Base-by-base conservation (phyloP, 2,888 invertebrate genomes). In the Tupiocoris notatus region DNA sequence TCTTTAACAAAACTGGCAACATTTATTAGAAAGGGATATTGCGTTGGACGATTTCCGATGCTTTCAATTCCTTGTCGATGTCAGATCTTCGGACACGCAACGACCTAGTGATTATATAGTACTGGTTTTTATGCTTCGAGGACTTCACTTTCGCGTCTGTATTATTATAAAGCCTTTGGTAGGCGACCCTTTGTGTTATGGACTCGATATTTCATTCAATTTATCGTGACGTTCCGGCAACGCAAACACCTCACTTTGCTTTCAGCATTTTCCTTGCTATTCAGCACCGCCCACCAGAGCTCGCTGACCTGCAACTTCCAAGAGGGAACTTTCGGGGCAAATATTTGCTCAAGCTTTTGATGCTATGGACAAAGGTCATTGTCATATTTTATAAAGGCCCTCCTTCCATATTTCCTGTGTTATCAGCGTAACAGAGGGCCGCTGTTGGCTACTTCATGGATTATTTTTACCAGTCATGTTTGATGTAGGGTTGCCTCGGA, bases 291-390 rank as follows among this genome's bases (percentile, higher is more conserved):
- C 39, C 39, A 39, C 39, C 39, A 12, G 39, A 39, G 39, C 39
- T n/a, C n/a, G 39, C 39, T 39, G 39, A 39, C 39, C 39, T 39
- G 39, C 39, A 39, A 39, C 39, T 39, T 39, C 39, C 39, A 39
- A 39, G 39, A 39, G 39, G 65, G 12, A 18, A 65, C 2, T 21
- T 1, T 22, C 1, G 12, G 17, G 20, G 25, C 65, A 65, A 65
- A 65, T 65, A 65, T 65, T 65, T 65, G 65, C 39, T 39, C 65
- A 18, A 20, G 9, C 39, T n/a, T 25, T 65, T 6, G 39, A 39
- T 18, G 39, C 22, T 39, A 39, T 22, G 63, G 22, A 22, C 63
- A 22, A 65, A 25, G 65, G 65, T 65, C 65, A 39, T 65, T 65
- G 65, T 65, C 65, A 39, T 65, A 39, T 65, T 39, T 20, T 20